Evolutionary conservation across 2,113 vertebrate genomes (phyloP), one percentile per base, ranked within the genome.

Genomic region (Ammospiza caudacuta): DNA sequence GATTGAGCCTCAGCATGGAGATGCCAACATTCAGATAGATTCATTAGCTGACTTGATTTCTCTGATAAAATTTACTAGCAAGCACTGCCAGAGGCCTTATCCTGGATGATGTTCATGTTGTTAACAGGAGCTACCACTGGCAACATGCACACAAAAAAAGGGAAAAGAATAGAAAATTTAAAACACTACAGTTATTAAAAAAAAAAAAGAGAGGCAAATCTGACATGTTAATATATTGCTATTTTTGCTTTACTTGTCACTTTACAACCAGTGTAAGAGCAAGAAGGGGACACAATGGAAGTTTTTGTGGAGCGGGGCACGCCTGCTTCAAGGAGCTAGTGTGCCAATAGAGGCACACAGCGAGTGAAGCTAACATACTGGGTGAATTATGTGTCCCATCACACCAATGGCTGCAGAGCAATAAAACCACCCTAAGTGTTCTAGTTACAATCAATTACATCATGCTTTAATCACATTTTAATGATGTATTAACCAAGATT

Each of bases 401-500:
- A 97, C 93, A 95, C 88, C 94, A 95, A 93, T 89, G 72, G 96
- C 90, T 95, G 44, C 78, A 95, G 95, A 97, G 89, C 94, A 83
- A 95, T 93, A 97, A 96, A 97, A 97, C 68, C 75, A 94, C 92
- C 83, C 90, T 96, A 97, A 97, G 97, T 88, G 92, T 96, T 96
- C 96, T 84, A 96, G 94, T 96, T 97, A 95, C 95, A 96, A 95
- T 97, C 95, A 94, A 95, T 97, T 96, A 96, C 80, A 91, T 91
- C 93, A 94, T 94, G 84, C 90, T 97, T 97, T 96, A 96, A 96
- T 97, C 96, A 92, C 92, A 96, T 96, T 91, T 95, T 96, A 96
- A 97, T 96, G 91, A 97, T 96, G 96, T 97, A 97, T 97, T 97
- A 97, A 96, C 94, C 90, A 96, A 97, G 95, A 97, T 96, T 97